phyloP scores from a whole-genome alignment of 1,140 invertebrate genomes.

The Dendrolimus punctatus region DNA sequence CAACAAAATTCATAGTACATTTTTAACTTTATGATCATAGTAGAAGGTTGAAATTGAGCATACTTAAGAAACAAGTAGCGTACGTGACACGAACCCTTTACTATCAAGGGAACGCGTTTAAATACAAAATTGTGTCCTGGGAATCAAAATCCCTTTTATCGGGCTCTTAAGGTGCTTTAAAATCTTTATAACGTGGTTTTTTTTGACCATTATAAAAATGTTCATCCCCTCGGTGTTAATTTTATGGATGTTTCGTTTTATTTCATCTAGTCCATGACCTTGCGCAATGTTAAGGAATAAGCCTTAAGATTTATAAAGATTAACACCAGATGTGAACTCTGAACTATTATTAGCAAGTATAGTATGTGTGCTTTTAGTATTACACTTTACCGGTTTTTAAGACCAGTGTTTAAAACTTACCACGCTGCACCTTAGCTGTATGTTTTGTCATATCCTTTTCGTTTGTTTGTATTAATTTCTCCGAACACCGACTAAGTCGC shows the following conservation, averaged over 20 bases:
- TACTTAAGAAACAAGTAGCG: conserved; percentile 2
- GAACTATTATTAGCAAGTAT: too few species aligned
- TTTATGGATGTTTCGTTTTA: conserved; percentile 3
- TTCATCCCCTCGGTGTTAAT: conserved; percentile 10
- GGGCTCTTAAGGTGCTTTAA: conserved; percentile 36
- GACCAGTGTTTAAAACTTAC: too few species aligned
- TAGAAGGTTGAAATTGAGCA: conserved; percentile 3
- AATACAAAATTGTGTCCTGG: conserved; percentile 54
- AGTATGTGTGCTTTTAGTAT: too few species aligned
- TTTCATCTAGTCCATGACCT: conserved; percentile 7
- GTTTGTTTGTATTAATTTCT: too few species aligned
- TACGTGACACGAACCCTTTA: conserved; percentile 23
- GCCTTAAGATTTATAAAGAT: too few species aligned
- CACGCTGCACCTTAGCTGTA: too few species aligned
- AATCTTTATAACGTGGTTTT: conserved; percentile 28
- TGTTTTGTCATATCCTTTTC: too few species aligned
- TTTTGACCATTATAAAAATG: conserved; percentile 33
- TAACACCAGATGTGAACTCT: too few species aligned
- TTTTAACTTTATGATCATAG: conserved; percentile 15
- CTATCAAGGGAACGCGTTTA: background rate
- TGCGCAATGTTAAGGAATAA: too few species aligned
- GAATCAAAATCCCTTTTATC: conserved; percentile 35
- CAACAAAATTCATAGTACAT: conserved; percentile 2
- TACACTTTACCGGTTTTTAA: too few species aligned
- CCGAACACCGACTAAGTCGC: too few species aligned